These are phyloP conservation scores for Melieria crassipennis DNA, from an alignment of 2,888 invertebrate genomes.

Conservation along the genomic window DNA sequence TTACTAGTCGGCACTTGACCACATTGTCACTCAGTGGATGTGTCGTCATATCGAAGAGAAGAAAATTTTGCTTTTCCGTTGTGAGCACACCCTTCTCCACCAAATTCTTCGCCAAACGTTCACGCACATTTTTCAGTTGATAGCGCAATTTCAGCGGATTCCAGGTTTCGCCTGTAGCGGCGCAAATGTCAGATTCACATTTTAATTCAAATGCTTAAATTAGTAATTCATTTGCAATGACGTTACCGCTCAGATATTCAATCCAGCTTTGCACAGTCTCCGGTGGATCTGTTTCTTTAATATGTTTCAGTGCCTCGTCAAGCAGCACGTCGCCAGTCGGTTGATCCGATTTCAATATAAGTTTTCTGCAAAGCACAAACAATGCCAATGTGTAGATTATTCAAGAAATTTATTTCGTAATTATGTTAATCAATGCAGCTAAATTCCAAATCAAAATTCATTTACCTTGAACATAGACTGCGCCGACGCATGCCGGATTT, in stretches of 20 bases:
- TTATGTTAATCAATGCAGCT: neutral
- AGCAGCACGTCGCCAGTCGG: slow-evolving; percentile 97
- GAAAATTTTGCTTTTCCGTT: slow-evolving; percentile 99
- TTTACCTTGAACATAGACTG: slow-evolving; percentile 85
- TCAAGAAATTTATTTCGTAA: neutral
- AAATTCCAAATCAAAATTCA: slow-evolving; percentile 1
- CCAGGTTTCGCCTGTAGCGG: slow-evolving; percentile 90
- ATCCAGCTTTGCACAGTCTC: slow-evolving; percentile 99
- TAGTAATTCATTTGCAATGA: neutral
- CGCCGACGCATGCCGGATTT: slow-evolving; percentile 96
- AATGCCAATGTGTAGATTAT: neutral
- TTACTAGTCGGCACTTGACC: slow-evolving; percentile 95
- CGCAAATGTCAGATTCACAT: neutral
- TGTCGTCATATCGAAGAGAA: slow-evolving; percentile 99
- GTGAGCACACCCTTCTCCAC: slow-evolving; percentile 99
- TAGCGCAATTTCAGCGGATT: slow-evolving; percentile 98
- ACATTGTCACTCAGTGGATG: slow-evolving; percentile 97
- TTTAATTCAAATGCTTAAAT: slow-evolving; percentile 2
- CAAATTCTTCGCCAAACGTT: slow-evolving; percentile 97
- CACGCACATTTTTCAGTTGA: slow-evolving; percentile 98
- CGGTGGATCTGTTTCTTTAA: slow-evolving; percentile 97
- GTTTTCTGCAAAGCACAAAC: slow-evolving; percentile 69
- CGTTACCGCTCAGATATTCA: slow-evolving; percentile 95
- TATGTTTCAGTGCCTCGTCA: slow-evolving; percentile 94
- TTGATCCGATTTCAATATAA: slow-evolving; percentile 84